These are phyloP conservation scores for Phorcus lineatus DNA, from an alignment of 2,888 invertebrate species.

Conservation along the genomic window DNA sequence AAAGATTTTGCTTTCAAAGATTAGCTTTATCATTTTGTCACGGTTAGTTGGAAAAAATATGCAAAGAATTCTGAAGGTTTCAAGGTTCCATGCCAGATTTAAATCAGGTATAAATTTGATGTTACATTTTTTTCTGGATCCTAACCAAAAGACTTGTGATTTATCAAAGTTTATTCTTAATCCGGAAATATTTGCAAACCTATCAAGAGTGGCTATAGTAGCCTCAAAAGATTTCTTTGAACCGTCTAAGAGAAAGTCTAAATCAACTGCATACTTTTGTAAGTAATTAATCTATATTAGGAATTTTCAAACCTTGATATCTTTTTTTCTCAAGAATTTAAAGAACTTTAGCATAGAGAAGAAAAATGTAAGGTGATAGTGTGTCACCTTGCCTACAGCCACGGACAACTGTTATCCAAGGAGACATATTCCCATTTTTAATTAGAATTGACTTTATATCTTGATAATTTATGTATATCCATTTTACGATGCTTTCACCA, in stretches of 20 bases:
- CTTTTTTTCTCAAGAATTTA: not conserved
- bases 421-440: not conserved
- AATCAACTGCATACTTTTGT: not conserved
- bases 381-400: not conserved
- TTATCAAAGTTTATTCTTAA: not conserved
- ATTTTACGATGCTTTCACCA: constrained; percentile 28
- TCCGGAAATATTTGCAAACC: not conserved
- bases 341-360: not conserved
- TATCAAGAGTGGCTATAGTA: too few relatives aligned
- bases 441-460: not conserved
- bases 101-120: not conserved
- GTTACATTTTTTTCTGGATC: not conserved
- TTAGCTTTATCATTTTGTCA: not conserved
- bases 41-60: not conserved
- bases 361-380: not conserved
- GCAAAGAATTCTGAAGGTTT: too few relatives aligned
- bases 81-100: too few relatives aligned
- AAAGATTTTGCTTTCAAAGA: not conserved
- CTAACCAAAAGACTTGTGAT: not conserved
- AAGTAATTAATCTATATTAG: too few relatives aligned
- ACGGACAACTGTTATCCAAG: not conserved
- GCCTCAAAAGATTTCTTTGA: too few relatives aligned
- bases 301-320: too few relatives aligned
- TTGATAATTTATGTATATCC: constrained; percentile 28
- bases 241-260: not conserved